A percentile compares a stretch with the other conserved stretches of the same genome.
phyloP scores from a whole-genome alignment of 2,888 invertebrate species.

The Vanessa cardui region DNA sequence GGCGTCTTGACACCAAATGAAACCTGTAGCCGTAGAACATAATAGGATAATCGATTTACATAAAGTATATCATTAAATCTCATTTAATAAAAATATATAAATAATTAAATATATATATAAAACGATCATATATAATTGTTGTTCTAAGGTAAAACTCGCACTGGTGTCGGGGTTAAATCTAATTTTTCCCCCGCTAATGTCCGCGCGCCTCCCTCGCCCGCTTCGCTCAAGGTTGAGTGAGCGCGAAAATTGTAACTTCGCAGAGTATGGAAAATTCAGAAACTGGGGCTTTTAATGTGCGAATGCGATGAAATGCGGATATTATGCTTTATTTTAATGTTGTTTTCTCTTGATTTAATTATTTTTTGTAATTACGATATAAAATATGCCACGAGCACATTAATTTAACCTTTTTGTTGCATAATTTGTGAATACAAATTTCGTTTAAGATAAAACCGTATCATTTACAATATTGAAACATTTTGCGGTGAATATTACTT shows the following conservation, averaged over 20 bases:
- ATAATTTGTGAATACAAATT: background rate
- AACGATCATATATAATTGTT: background rate
- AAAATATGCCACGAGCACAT: background rate
- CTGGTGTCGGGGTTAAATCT: conserved; percentile 75
- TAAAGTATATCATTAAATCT: background rate
- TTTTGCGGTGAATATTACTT: conserved; percentile 6
- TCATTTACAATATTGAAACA: background rate
- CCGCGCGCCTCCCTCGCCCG: conserved; percentile 50
- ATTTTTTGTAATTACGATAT: background rate
- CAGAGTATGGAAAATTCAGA: conserved; percentile 45
- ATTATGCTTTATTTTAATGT: conserved; percentile 18
- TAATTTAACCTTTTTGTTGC: background rate
- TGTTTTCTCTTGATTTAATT: conserved; percentile 2
- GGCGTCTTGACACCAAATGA: background rate
- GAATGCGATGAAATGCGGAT: conserved; percentile 27
- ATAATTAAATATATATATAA: background rate
- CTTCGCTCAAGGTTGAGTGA: conserved; percentile 66
- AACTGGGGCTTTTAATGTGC: conserved; percentile 35
- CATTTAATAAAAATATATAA: background rate
- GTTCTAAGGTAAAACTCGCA: conserved; percentile 38
- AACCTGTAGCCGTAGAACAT: background rate
- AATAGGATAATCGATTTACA: background rate
- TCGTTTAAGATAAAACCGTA: background rate
- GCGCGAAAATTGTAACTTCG: conserved; percentile 71
- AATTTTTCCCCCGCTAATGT: conserved; percentile 77